phyloP scores from a whole-genome alignment of 2,888 invertebrate genomes.

The Lasioglossum morio region DNA sequence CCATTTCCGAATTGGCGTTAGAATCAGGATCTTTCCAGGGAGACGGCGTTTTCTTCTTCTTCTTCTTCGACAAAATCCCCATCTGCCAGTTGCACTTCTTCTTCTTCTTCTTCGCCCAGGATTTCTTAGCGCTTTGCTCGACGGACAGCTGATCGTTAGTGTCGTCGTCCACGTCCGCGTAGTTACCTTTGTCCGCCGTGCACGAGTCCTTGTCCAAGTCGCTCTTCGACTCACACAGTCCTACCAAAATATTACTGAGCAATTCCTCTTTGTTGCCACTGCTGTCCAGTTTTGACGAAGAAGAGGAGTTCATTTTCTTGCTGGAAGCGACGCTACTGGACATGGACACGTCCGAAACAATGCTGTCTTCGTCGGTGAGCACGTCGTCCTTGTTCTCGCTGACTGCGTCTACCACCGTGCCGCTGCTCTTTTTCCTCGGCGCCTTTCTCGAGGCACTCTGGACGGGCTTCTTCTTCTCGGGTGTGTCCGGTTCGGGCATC shows the following conservation, averaged over 20 bases:
- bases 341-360: slow-evolving; percentile 77
- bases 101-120: slow-evolving; percentile 73
- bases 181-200: slow-evolving; percentile 58
- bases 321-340: slow-evolving; percentile 66
- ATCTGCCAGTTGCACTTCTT: slow-evolving; percentile 78
- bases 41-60: slow-evolving; percentile 60
- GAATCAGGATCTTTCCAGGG: slow-evolving; percentile 18
- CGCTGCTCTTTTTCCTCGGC: slow-evolving; percentile 33
- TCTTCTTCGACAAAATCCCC: slow-evolving; percentile 77
- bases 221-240: slow-evolving; percentile 49
- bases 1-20: slow-evolving; percentile 13
- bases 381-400: slow-evolving; percentile 60
- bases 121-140: slow-evolving; percentile 44
- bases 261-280: slow-evolving; percentile 69
- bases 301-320: slow-evolving; percentile 20
- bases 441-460: slow-evolving; percentile 18
- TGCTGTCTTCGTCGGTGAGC: slow-evolving; percentile 75
- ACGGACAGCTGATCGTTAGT: slow-evolving; percentile 16
- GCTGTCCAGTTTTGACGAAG: slow-evolving; percentile 5
- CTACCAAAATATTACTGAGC: slow-evolving; percentile 70
- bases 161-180: slow-evolving; percentile 69
- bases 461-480: slow-evolving; percentile 7
- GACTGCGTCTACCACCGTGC: neutral
- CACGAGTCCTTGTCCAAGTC: slow-evolving; percentile 41
- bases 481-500: slow-evolving; percentile 42